phyloP scores from a whole-genome alignment of 2,797 vertebrate species.

The Silurus lanzhouensis region DNA sequence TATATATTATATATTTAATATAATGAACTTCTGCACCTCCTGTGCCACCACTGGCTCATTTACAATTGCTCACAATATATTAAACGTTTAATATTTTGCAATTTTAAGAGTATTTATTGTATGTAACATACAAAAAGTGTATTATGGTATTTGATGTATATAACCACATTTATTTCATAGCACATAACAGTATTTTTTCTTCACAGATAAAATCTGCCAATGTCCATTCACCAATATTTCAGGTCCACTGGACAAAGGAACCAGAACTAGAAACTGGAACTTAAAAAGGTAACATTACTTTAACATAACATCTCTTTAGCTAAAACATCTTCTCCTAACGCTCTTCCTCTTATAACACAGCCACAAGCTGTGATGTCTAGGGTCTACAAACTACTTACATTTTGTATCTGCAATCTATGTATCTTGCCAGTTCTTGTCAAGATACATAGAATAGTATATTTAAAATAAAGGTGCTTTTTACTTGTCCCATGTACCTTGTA shows the following conservation, averaged over 20 bases:
- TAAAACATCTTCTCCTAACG: background rate
- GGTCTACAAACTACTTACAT: too few species aligned
- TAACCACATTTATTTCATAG: too few species aligned
- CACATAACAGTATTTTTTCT: background rate
- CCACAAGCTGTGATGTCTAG: background rate
- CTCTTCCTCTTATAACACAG: background rate
- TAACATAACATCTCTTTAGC: too few species aligned
- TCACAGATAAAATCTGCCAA: background rate
- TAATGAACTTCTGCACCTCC: too few species aligned
- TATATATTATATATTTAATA: too few species aligned
- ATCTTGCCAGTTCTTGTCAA: background rate
- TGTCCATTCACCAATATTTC: background rate
- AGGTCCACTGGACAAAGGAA: background rate
- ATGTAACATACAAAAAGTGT: too few species aligned
- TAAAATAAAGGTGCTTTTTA: background rate
- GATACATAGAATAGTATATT: background rate
- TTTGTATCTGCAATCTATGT: background rate
- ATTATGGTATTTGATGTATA: too few species aligned
- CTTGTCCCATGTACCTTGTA: too few species aligned
- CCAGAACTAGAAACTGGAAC: background rate
- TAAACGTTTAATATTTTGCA: too few species aligned
- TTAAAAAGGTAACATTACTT: background rate
- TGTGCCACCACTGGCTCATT: too few species aligned
- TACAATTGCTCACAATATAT: too few species aligned
- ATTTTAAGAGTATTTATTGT: too few species aligned